These are phyloP conservation scores for Heliconius melpomene DNA, from an alignment of 1,140 invertebrate species.

Conservation along the genomic window DNA sequence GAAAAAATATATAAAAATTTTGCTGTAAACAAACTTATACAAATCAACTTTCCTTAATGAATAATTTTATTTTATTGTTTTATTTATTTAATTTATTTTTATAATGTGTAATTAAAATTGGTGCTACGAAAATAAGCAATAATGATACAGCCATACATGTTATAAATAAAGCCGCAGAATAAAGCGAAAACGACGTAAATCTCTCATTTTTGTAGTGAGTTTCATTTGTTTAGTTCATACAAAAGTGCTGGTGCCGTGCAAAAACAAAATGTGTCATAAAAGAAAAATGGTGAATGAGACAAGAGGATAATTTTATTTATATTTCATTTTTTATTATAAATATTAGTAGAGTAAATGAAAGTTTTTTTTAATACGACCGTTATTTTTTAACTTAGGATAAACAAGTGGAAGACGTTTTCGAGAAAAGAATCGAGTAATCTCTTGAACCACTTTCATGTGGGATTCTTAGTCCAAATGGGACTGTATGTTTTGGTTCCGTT, in stretches of 20 bases:
- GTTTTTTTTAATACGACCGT: background rate
- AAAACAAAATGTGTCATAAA: slow-evolving; percentile 4
- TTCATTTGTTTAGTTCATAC: slow-evolving; percentile 11
- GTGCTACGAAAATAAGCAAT: slow-evolving; percentile 27
- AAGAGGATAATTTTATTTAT: background rate
- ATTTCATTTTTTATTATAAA: background rate
- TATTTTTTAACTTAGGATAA: slow-evolving; percentile 12
- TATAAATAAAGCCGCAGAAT: slow-evolving; percentile 19
- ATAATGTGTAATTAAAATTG: slow-evolving; percentile 16
- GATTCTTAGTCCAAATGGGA: slow-evolving; percentile 50
- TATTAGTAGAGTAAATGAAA: background rate
- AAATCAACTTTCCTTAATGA: background rate
- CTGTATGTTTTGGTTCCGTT: slow-evolving; percentile 47
- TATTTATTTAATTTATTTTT: slow-evolving; percentile 20
- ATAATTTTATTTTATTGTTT: slow-evolving; percentile 19
- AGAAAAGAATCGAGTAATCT: background rate
- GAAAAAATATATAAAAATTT: background rate
- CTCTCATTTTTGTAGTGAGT: slow-evolving; percentile 7
- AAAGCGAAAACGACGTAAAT: slow-evolving; percentile 14
- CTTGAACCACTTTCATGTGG: slow-evolving; percentile 65
- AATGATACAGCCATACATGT: slow-evolving; percentile 15
- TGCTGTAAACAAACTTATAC: background rate
- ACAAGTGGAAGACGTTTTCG: background rate
- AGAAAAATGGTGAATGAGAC: background rate
- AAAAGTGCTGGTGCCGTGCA: slow-evolving; percentile 4